These are phyloP conservation scores for Xiphias gladius DNA, from an alignment of 2,113 vertebrate species.

Conservation along the genomic window DNA sequence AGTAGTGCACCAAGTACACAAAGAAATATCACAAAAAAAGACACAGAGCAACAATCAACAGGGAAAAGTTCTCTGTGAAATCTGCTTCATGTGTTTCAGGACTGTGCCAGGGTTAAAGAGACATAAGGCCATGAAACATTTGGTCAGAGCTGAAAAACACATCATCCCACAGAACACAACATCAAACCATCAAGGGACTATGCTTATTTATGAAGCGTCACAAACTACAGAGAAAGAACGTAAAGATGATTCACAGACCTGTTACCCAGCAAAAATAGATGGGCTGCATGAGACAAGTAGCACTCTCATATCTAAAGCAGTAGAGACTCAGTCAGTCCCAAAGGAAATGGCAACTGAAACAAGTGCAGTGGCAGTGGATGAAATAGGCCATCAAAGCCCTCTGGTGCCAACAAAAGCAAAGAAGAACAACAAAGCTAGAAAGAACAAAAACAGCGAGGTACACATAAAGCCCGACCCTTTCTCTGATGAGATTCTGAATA, in stretches of 20 bases:
- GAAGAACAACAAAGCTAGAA: conserved; percentile 78
- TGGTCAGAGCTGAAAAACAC: conserved; percentile 71
- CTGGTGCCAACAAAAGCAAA: conserved; percentile 70
- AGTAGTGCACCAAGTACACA: conserved; percentile 53
- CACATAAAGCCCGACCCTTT: conserved; percentile 61
- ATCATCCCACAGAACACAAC: conserved; percentile 61
- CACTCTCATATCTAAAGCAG: conserved; percentile 65
- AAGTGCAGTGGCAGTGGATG: conserved; percentile 53
- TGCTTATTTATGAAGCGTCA: conserved; percentile 69
- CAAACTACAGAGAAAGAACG: conserved; percentile 70
- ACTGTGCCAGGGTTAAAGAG: conserved; percentile 92
- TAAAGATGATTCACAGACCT: conserved; percentile 77
- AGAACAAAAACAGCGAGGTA: conserved; percentile 74
- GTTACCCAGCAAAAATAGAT: conserved; percentile 64
- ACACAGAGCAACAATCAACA: conserved; percentile 70
- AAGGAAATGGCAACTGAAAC: conserved; percentile 69
- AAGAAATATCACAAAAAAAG: conserved; percentile 73
- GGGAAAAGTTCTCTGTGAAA: conserved; percentile 87
- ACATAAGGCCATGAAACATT: conserved; percentile 95
- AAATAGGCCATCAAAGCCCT: conserved; percentile 58
- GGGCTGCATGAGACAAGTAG: conserved; percentile 64
- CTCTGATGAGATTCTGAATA: conserved; percentile 75
- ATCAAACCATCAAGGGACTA: conserved; percentile 63
- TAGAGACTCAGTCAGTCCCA: conserved; percentile 61
- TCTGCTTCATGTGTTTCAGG: conserved; percentile 91